These are phyloP conservation scores for Morone chrysops DNA, from an alignment of 2,113 vertebrate genomes.

Conservation along the genomic window DNA sequence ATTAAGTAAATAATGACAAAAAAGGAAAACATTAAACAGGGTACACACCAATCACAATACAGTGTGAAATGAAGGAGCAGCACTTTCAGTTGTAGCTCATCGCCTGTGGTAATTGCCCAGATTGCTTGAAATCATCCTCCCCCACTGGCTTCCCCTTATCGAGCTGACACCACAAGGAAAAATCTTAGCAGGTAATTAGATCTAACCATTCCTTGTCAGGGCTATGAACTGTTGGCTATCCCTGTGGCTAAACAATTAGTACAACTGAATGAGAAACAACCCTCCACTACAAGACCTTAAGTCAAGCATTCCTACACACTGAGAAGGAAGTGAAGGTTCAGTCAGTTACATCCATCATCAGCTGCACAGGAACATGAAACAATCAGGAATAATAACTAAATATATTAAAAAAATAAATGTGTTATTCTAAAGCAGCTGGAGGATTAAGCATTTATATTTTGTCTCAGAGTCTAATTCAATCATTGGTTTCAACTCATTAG, in stretches of 20 bases:
- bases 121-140: conserved; percentile 72
- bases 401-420: not conserved
- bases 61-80: conserved; percentile 46
- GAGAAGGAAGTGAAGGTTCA: not conserved
- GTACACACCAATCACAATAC: conserved; percentile 32
- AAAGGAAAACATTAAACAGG: conserved; percentile 57
- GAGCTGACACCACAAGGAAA: conserved; percentile 61
- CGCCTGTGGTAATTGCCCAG: conserved; percentile 71
- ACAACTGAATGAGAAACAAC: conserved; percentile 42
- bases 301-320: conserved; percentile 3
- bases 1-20: conserved; percentile 63
- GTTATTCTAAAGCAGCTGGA: not conserved
- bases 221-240: conserved; percentile 61
- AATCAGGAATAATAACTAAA: not conserved
- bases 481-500: conserved; percentile 3
- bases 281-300: conserved; percentile 7
- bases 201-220: conserved; percentile 64
- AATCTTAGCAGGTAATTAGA: conserved; percentile 73
- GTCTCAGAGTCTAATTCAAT: not conserved
- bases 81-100: conserved; percentile 61
- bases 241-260: conserved; percentile 61
- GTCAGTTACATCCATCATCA: not conserved
- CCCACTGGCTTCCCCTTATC: conserved; percentile 56
- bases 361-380: conserved; percentile 4
- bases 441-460: not conserved